Conservation (phyloP, 2,888 invertebrate species). For the Aphidoletes aphidimyza region DNA sequence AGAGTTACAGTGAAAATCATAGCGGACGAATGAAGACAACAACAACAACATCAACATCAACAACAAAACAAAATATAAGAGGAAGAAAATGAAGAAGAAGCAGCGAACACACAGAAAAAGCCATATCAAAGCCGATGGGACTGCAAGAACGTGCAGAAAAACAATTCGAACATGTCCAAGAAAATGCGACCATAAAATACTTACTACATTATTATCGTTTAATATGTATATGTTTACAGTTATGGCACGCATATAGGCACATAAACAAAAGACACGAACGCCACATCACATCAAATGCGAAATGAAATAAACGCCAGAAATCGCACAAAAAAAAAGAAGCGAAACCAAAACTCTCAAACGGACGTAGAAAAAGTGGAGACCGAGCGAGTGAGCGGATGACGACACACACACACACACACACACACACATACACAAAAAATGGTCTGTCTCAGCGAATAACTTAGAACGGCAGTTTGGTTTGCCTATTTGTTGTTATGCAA, state of each 20-base stretch:
- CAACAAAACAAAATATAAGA: not conserved
- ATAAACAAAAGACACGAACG: slow-evolving; percentile 48
- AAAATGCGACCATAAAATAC: slow-evolving; percentile 50
- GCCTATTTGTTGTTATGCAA: slow-evolving; percentile 43
- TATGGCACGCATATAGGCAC: slow-evolving; percentile 19
- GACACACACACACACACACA: not conserved
- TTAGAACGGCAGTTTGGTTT: slow-evolving; percentile 5
- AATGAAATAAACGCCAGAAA: slow-evolving; percentile 41
- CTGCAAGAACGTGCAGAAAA: slow-evolving; percentile 5
- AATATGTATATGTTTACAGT: slow-evolving; percentile 45
- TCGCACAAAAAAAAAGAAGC: not conserved
- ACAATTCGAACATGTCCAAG: slow-evolving; percentile 50
- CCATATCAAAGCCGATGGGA: not conserved
- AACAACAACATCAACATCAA: not conserved
- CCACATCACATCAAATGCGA: slow-evolving; percentile 39
- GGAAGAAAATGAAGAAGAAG: not conserved
- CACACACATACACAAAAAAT: not conserved
- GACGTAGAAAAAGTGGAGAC: not conserved
- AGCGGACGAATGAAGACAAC: not conserved
- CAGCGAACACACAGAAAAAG: not conserved
- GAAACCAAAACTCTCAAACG: not conserved
- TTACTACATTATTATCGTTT: slow-evolving; percentile 49
- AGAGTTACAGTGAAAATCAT: not conserved
- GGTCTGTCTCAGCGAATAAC: slow-evolving; percentile 48
- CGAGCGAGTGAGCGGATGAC: slow-evolving; percentile 17